Evolutionary conservation across 1,140 invertebrate species (phyloP), one percentile per base, ranked within the genome.

Genomic region (Trachymyrmex septentrionalis): DNA sequence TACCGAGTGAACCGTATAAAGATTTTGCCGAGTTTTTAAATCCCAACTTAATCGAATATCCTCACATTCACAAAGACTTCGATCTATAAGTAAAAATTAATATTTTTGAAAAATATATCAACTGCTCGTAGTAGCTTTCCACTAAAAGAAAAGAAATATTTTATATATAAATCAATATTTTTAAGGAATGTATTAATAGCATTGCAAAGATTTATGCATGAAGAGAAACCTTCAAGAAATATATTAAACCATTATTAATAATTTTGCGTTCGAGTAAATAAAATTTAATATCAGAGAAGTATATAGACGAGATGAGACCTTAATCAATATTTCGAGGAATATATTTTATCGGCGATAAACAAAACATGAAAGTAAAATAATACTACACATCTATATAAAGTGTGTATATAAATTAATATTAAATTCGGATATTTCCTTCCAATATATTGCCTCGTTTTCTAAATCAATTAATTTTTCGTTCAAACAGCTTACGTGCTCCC

Each of bases 391-490:
- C 38, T 44, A 72, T 53, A n/a, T 12, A 27, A 53, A 24, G 16
- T n/a, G n/a, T n/a, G n/a, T 57, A 34, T 9, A 34, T 55, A 21
- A 73, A 30, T 73, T 73, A 57, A 75, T 57, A 57, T 57, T 48
- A 48, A 71, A 71, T 21, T 75, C 9, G 19, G 10, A 57, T 75
- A 30, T 55, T 21, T 34, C 6, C 14, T 50, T 71, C 21, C 16
- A 71, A 71, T 71, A 71, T 71, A 50, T 57, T 34, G 71, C 50
- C n/a, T 55, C 19, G 4, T 19, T 75, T 75, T 21, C 27, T n/a
- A 57, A 75, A 75, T 30, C 27, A 75, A 57, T 73, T 73, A 73
- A 73, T 75, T 75, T 30, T 75, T 75, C 50, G 27, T 12, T 75
- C 19, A 55, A 73, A 30, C 0, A 30, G 48, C 44, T 71, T 14